Percentiles rank a stretch among this genome's conserved stretches.
These are phyloP conservation scores for Pogonus chalceus DNA, from an alignment of 1,140 invertebrate genomes.

Conservation along the genomic window DNA sequence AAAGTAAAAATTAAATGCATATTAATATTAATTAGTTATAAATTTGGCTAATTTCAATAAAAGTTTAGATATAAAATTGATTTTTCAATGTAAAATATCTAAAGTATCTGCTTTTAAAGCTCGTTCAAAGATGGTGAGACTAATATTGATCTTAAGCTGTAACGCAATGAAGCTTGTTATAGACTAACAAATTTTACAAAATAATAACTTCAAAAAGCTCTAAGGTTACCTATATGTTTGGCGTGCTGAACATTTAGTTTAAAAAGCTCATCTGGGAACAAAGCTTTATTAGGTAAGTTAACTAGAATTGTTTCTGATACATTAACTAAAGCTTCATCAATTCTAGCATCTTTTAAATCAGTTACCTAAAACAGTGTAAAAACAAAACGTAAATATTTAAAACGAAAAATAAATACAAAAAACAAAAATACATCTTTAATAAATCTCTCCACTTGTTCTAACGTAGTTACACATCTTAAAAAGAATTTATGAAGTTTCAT, in stretches of 20 bases:
- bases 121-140: no score
- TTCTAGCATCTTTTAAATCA: conserved; percentile 65
- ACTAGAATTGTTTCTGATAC: conserved; percentile 55
- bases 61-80: no score
- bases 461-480: conserved; percentile 41
- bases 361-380: conserved; percentile 38
- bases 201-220: no score
- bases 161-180: no score
- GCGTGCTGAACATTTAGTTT: conserved; percentile 48
- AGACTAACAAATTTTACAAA: no score
- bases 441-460: conserved; percentile 59
- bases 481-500: conserved; percentile 57
- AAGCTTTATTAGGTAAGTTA: conserved; percentile 52
- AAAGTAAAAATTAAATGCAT: conserved; percentile 9
- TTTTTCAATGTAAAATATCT: no score
- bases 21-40: not conserved
- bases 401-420: conserved; percentile 7
- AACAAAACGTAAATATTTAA: not conserved
- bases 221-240: conserved; percentile 40
- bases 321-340: conserved; percentile 57
- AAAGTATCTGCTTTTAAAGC: no score
- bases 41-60: no score
- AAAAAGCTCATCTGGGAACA: conserved; percentile 53
- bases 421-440: conserved; percentile 45
- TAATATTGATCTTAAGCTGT: conserved; percentile 3